Evolutionary conservation across 2,888 invertebrate genomes (phyloP).

Genomic region (Drosophila merina): DNA sequence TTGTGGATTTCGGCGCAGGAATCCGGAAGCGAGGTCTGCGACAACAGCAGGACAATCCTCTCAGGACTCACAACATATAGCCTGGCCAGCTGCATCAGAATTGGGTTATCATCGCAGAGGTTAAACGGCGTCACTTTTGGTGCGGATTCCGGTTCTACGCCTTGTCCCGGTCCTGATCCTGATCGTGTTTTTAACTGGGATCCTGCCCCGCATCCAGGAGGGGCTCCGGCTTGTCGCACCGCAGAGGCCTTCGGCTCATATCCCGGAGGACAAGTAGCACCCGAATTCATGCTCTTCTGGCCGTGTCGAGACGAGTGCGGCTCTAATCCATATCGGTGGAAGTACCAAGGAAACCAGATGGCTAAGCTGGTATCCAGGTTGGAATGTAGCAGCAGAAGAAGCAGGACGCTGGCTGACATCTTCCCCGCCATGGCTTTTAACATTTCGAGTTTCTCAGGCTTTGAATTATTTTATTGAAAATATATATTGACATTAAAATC

Average conservation of each 20-base stretch:
- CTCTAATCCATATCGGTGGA: constrained; percentile 57
- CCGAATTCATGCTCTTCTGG: neutral
- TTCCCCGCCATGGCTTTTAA: constrained; percentile 7
- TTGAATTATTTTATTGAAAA: neutral
- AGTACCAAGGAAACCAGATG: constrained; percentile 75
- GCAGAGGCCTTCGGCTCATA: constrained; percentile 25
- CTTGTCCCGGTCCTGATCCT: neutral
- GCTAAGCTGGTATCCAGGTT: constrained; percentile 8
- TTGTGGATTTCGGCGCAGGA: constrained; percentile 69
- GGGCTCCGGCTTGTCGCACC: neutral
- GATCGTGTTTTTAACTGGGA: neutral
- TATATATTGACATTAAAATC: neutral
- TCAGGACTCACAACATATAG: constrained; percentile 85
- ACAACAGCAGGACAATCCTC: constrained; percentile 84
- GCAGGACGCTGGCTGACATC: neutral
- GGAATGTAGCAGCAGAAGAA: constrained; percentile 39
- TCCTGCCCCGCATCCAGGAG: neutral
- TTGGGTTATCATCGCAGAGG: constrained; percentile 83
- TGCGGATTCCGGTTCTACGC: neutral
- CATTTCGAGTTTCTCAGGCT: neutral
- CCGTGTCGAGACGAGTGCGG: constrained; percentile 34
- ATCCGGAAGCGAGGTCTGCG: constrained; percentile 81
- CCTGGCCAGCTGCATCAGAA: constrained; percentile 85
- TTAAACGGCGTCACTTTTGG: neutral
- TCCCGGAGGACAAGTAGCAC: constrained; percentile 49